phyloP scores from a whole-genome alignment of 1,140 invertebrate genomes.

The Drosophila arizonae region DNA sequence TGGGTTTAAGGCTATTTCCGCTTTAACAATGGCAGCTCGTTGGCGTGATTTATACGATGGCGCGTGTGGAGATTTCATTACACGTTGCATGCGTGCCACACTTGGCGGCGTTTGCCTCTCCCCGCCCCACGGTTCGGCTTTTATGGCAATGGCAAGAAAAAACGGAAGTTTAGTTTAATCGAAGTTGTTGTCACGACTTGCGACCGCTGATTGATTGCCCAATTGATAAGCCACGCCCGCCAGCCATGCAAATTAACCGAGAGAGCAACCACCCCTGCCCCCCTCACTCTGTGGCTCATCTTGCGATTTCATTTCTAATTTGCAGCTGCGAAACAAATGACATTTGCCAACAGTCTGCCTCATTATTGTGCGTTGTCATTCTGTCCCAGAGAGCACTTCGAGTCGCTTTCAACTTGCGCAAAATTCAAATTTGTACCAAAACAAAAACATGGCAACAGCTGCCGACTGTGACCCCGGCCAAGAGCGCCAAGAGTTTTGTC shows the following conservation, averaged over 20 bases:
- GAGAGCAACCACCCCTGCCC: too few relatives aligned
- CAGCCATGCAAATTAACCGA: conserved; percentile 55
- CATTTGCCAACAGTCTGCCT: conserved; percentile 45
- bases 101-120: conserved; percentile 10
- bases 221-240: conserved; percentile 54
- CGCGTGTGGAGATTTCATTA: conserved; percentile 68
- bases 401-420: conserved; percentile 32
- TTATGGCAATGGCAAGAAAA: conserved; percentile 40
- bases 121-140: conserved; percentile 12
- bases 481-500: conserved; percentile 4
- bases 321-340: conserved; percentile 62
- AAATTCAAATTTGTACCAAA: conserved; percentile 64
- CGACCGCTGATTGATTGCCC: conserved; percentile 68
- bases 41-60: conserved; percentile 71
- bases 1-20: conserved; percentile 63
- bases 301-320: conserved; percentile 54
- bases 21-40: conserved; percentile 61
- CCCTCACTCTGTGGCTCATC: conserved; percentile 10
- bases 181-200: conserved; percentile 73
- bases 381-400: conserved; percentile 39
- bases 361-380: conserved; percentile 55
- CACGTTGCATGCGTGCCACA: conserved; percentile 44
- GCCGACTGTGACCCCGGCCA: conserved; percentile 32
- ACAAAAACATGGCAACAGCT: conserved; percentile 56
- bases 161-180: conserved; percentile 77